Conservation (phyloP, 2,888 invertebrate genomes). For the Epinotia bilunana region DNA sequence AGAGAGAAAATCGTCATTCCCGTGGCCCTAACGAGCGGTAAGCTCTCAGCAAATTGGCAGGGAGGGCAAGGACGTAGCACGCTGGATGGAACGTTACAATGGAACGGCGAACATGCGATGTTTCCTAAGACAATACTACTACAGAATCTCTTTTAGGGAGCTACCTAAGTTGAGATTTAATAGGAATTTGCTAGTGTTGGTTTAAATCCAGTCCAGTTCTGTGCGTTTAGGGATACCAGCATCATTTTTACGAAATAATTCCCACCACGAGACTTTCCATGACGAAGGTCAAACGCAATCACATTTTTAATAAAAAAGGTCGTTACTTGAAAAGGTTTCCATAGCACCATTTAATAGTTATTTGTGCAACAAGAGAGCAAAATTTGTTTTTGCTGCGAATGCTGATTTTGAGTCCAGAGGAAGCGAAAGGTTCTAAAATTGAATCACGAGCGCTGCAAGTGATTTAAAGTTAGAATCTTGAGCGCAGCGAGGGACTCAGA, state of each 20-base stretch:
- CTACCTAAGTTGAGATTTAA: background rate
- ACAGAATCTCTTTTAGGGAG: constrained; percentile 21
- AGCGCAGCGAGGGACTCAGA: no score
- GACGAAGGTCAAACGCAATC: no score
- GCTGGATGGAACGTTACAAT: constrained; percentile 32
- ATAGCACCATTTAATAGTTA: no score
- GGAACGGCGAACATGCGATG: constrained; percentile 37
- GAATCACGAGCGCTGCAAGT: no score
- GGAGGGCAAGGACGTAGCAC: constrained; percentile 37
- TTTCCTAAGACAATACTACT: constrained; percentile 30
- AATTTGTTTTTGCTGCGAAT: no score
- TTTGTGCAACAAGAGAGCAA: no score
- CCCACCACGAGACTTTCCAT: background rate
- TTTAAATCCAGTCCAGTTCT: background rate
- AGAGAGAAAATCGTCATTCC: constrained; percentile 40
- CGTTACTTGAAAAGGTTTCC: no score
- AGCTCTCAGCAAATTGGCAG: constrained; percentile 45
- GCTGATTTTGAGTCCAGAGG: no score
- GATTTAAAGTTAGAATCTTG: no score
- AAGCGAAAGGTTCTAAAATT: no score
- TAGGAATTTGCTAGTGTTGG: background rate
- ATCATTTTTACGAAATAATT: background rate
- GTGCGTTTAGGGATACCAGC: background rate
- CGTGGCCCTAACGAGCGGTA: constrained; percentile 42
- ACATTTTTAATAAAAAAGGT: no score